Evolutionary conservation across 2,888 invertebrate genomes (phyloP).

Genomic region (Malthinus flaveolus): DNA sequence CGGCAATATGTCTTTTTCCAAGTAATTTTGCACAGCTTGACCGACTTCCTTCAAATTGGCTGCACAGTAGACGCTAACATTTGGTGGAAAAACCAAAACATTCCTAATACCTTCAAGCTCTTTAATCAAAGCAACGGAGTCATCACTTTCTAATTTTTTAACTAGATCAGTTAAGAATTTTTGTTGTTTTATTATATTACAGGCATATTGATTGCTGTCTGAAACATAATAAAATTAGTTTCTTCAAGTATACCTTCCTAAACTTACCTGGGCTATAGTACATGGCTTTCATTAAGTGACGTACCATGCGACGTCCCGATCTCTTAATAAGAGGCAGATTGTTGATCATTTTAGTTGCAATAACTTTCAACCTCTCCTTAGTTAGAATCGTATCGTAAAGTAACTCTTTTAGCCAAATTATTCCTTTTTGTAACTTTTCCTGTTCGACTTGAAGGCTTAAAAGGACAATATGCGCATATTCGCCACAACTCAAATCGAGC

Average conservation of each 20-base stretch:
- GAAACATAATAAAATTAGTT: constrained; percentile 25
- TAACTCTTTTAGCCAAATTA: constrained; percentile 77
- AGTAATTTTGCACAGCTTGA: constrained; percentile 21
- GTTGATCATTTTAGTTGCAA: constrained; percentile 80
- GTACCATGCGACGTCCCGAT: constrained; percentile 70
- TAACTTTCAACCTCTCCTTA: constrained; percentile 73
- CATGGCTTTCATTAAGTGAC: constrained; percentile 63
- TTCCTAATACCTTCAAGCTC: constrained; percentile 64
- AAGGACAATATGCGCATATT: constrained; percentile 69
- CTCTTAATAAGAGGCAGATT: constrained; percentile 77
- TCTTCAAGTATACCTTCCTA: not conserved
- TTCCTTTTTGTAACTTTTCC: constrained; percentile 72
- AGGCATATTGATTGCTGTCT: constrained; percentile 74
- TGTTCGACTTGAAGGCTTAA: constrained; percentile 76
- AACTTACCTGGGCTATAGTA: constrained; percentile 61
- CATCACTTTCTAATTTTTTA: constrained; percentile 59
- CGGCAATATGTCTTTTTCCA: constrained; percentile 55
- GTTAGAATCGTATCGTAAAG: constrained; percentile 72
- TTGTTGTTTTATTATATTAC: constrained; percentile 75
- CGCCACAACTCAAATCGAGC: constrained; percentile 70
- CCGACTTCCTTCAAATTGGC: constrained; percentile 63
- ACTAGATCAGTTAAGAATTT: constrained; percentile 72
- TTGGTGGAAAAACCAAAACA: constrained; percentile 62
- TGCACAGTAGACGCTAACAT: constrained; percentile 72
- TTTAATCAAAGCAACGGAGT: constrained; percentile 56